These are phyloP conservation scores for Drosophila ambigua DNA, from an alignment of 1,140 invertebrate genomes.

Conservation along the genomic window DNA sequence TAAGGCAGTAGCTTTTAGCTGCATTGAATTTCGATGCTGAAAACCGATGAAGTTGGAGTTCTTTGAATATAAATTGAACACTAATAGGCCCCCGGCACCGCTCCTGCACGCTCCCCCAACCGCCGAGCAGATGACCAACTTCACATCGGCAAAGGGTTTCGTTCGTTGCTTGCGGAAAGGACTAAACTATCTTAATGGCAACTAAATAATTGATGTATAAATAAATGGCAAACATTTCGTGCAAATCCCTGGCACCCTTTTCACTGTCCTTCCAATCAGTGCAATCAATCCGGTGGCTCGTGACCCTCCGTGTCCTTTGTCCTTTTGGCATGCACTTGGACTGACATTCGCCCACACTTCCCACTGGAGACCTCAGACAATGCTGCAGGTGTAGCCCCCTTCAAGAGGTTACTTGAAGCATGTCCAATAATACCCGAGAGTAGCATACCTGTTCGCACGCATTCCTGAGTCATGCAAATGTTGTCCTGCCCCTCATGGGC, in stretches of 20 bases:
- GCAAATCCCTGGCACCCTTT: slow-evolving; percentile 16
- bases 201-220: slow-evolving; percentile 53
- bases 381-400: neutral
- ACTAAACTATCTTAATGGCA: slow-evolving; percentile 51
- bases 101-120: no score
- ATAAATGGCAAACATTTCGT: slow-evolving; percentile 30
- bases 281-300: no score
- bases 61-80: no score
- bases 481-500: slow-evolving; percentile 56
- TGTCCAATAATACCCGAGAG: no score
- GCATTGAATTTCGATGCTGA: no score
- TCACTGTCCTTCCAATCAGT: neutral
- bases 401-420: neutral
- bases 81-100: no score
- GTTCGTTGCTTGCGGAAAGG: slow-evolving; percentile 4
- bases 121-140: slow-evolving; percentile 24
- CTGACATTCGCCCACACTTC: neutral
- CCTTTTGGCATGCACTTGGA: neutral
- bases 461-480: slow-evolving; percentile 89
- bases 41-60: no score
- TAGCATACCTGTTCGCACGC: slow-evolving; percentile 88
- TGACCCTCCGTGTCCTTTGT: no score
- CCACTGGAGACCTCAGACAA: neutral
- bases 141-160: slow-evolving; percentile 8
- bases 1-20: no score